Base-by-base conservation (phyloP, 1,140 invertebrate genomes). In the Tribolium madens region DNA sequence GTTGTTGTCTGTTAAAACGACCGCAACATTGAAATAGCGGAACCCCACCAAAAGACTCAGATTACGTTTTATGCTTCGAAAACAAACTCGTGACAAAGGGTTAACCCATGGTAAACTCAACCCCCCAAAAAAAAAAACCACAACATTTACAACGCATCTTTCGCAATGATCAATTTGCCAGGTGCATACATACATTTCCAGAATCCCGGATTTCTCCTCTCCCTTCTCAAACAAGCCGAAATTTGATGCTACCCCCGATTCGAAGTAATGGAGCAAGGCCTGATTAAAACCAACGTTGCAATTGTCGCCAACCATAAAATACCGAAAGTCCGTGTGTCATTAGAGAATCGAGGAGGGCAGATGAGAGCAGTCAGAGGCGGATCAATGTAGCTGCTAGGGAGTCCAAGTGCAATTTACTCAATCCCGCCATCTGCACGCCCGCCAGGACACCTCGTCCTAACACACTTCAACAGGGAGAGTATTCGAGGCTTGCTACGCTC, bases 371-470 rank as follows among this genome's bases (percentile, higher is more conserved):
- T 64, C 57, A 75, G 53, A 68, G 75, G 52, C 71, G 76, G 76
- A 78, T 78, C 76, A 78, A 78, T 78, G 76, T 68, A 78, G 73
- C 64, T 60, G 69, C 70, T 72, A 57, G 69, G 50, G 47, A 50
- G 68, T 57, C 48, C 72, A 48, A 77, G 57, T 77, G 57, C 76
- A 77, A 77, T 72, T 73, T 75, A 57, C 48, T 78, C 64, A 78
- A 78, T 75, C 72, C 76, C 72, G 76, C 76, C 76, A 78, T 78
- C 76, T 78, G 73, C 42, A 64, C 73, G 76, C 60, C 48, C 53
- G 46, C 46, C 73, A 75, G 53, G 53, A 68, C 53, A 75, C 73
- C 53, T 75, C 42, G 17, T 36, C 46, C 47, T 26, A 52, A 73
- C 71, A 73, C 48, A 31, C 48, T 73, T 50, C 36, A 71, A 71